A percentile compares a stretch with the other conserved stretches of the same genome.
Conservation (phyloP, 2,113 vertebrate genomes). For the Recurvirostra avosetta region DNA sequence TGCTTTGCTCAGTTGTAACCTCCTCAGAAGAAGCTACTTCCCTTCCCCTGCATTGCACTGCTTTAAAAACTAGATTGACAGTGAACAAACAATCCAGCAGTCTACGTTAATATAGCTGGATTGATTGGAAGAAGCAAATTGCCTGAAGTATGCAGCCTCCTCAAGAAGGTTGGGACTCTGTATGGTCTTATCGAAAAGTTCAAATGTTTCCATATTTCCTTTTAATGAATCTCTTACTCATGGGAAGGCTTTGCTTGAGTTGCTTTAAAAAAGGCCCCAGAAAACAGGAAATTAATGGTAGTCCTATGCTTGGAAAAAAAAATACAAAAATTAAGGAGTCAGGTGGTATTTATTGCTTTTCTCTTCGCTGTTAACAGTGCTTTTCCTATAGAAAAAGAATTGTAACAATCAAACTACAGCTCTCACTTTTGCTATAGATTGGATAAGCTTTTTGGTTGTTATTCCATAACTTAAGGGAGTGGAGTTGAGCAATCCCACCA, state of each 20-base stretch:
- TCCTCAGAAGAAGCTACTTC: background rate
- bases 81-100: background rate
- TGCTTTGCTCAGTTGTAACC: background rate
- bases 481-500: background rate
- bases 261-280: background rate
- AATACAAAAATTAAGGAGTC: background rate
- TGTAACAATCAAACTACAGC: background rate
- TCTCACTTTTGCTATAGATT: background rate
- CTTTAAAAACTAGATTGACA: background rate
- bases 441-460: background rate
- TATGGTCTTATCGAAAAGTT: background rate
- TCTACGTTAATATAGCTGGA: background rate
- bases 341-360: background rate
- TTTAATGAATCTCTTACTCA: background rate
- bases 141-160: background rate
- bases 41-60: background rate
- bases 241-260: background rate
- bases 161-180: background rate
- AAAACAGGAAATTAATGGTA: background rate
- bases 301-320: background rate
- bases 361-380: background rate
- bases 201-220: background rate
- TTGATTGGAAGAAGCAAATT: background rate
- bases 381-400: background rate
- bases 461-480: background rate